These are phyloP conservation scores for Phymatocera aterrima DNA, from an alignment of 2,888 invertebrate species.

Conservation along the genomic window DNA sequence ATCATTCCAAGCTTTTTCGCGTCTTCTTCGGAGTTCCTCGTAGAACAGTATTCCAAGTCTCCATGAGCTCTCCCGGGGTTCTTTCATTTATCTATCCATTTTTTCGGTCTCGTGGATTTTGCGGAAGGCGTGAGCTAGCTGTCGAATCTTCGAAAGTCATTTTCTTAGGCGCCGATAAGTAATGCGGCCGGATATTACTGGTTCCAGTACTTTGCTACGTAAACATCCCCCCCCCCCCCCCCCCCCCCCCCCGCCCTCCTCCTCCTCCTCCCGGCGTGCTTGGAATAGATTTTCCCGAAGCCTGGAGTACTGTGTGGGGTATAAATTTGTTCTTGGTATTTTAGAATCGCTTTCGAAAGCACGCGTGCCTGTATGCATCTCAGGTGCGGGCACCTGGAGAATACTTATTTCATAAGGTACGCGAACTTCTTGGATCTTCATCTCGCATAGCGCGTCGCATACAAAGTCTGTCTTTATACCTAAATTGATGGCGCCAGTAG, in stretches of 20 bases:
- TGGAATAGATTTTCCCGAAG: constrained; percentile 38
- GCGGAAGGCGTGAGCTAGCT: neutral
- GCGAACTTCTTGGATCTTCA: neutral
- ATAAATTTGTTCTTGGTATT: constrained; percentile 9
- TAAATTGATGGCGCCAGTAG: no score
- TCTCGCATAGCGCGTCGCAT: neutral
- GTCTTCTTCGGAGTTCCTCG: no score
- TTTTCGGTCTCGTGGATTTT: neutral
- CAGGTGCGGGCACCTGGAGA: neutral
- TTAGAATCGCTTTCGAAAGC: neutral
- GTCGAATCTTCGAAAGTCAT: no score
- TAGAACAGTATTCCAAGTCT: no score
- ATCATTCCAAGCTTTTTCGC: no score
- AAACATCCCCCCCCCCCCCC: no score
- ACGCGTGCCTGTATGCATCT: neutral
- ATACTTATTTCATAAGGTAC: neutral
- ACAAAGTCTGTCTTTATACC: no score
- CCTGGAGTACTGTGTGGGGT: neutral
- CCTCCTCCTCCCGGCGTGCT: no score
- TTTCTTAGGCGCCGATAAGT: neutral
- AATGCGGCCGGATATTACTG: neutral
- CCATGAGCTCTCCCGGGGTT: no score
- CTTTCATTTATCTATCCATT: no score
- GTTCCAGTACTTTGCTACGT: constrained; percentile 12
- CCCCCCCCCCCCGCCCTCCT: no score